Base-by-base conservation (phyloP, 2,888 invertebrate genomes). In the Unio delphinus region DNA sequence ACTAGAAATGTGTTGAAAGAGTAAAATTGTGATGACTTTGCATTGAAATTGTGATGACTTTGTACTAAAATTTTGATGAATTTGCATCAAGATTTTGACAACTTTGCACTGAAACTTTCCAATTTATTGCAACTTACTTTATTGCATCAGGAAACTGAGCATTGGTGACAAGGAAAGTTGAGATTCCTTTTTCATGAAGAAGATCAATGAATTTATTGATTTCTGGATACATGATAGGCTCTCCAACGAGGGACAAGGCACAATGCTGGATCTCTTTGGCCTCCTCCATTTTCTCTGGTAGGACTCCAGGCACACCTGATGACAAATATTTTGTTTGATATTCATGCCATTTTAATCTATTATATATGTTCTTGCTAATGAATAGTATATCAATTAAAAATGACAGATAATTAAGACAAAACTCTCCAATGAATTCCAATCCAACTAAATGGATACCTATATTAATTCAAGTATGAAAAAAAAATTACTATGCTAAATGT, bases 221-320 rank as follows among this genome's bases (percentile, higher is more conserved):
- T 81, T 92, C 90, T 20, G 92, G 92, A 85, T 93, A 92, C 92
- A 92, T 92, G 74, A 92, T 93, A 3, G 92, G 92, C 80, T 92
- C 92, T 11, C 92, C 92, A 6, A 92, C 92, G 23, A 93, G 86
- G 4, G 92, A 92, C 65, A 92, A 84, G 58, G 92, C 92, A 87
- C 92, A 92, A 81, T 92, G 92, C 69, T 89, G 80, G 0, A 90
- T 91, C 63, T 84, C 74, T 80, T 92, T 75, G 15, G 91, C 92
- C 85, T 92, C 92, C 18, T 85, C 86, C 63, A 92, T 85, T 71
- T 91, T 87, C 62, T 92, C 91, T 55, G 89, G 84, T 56, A 89
- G 80, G 3, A 93, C 92, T 54, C 92, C 92, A 15, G 92, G 92
- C 30, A 92, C 92, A 70, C 92, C 92, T 92, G 68, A 30, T 23